These are phyloP conservation scores for Allophyes oxyacanthae DNA, from an alignment of 2,888 invertebrate species.

Conservation along the genomic window DNA sequence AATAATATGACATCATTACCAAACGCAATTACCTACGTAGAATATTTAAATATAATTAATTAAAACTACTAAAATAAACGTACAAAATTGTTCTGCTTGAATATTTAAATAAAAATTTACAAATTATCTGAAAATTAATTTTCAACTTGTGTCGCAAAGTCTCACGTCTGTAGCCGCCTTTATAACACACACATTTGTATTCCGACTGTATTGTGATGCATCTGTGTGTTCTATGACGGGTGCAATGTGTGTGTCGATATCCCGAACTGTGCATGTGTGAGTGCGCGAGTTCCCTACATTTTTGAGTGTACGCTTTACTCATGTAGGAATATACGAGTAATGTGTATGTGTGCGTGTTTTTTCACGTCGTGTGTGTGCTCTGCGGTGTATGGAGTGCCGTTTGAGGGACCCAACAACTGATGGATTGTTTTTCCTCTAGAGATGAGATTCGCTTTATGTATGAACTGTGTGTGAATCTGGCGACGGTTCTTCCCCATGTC, in stretches of 20 bases:
- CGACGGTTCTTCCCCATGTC: constrained; percentile 46
- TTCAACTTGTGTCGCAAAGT: constrained; percentile 11
- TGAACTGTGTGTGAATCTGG: constrained; percentile 57
- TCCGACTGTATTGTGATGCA: constrained; percentile 55
- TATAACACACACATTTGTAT: constrained; percentile 54
- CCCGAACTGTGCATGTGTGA: constrained; percentile 37
- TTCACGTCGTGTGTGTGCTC: constrained; percentile 28
- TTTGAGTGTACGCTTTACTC: constrained; percentile 44
- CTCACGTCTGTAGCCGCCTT: constrained; percentile 45
- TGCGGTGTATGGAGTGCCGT: constrained; percentile 66
- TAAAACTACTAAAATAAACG: constrained; percentile 6
- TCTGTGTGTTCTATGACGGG: constrained; percentile 31
- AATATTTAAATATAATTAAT: constrained; percentile 7
- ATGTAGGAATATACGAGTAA: constrained; percentile 14
- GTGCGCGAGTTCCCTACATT: constrained; percentile 38
- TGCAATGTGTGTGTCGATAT: constrained; percentile 51
- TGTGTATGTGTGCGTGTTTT: constrained; percentile 22
- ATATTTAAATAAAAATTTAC: constrained; percentile 14
- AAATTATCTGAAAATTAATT: constrained; percentile 11
- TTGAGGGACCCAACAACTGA: constrained; percentile 68
- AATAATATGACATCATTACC: no score
- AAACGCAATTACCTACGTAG: no score
- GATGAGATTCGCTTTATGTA: constrained; percentile 67
- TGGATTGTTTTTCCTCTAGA: constrained; percentile 71
- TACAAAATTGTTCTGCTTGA: not conserved